Conservation (phyloP, 2,888 invertebrate species). For the Lymantria monacha region DNA sequence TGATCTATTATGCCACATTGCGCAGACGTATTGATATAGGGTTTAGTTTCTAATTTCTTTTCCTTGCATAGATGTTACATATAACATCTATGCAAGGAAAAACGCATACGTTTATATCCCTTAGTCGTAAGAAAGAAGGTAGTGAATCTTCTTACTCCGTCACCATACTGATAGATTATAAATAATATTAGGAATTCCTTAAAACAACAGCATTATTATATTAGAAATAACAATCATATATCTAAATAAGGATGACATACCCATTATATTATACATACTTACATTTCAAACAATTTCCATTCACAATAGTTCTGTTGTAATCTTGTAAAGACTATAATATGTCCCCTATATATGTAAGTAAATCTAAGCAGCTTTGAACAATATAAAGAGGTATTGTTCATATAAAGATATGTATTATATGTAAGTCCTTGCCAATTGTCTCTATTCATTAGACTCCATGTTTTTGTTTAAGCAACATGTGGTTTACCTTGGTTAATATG, state of each 20-base stretch:
- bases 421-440: constrained; percentile 71
- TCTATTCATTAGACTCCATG: constrained; percentile 45
- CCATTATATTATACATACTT: background rate
- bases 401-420: constrained; percentile 69
- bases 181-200: too few species aligned
- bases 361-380: constrained; percentile 70
- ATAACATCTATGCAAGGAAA: too few species aligned
- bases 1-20: too few species aligned
- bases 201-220: background rate
- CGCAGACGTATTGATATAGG: too few species aligned
- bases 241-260: constrained; percentile 12
- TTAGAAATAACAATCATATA: constrained; percentile 1
- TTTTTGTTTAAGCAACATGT: constrained; percentile 18
- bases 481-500: constrained; percentile 49
- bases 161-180: too few species aligned
- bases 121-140: too few species aligned
- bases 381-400: constrained; percentile 66
- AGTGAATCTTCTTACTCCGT: too few species aligned
- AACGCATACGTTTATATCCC: too few species aligned
- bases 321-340: constrained; percentile 49
- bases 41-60: too few species aligned
- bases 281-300: constrained; percentile 26
- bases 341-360: constrained; percentile 45
- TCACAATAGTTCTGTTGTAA: constrained; percentile 44
- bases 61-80: too few species aligned